Conservation (phyloP, 1,140 invertebrate genomes). For the Plodia interpunctella region DNA sequence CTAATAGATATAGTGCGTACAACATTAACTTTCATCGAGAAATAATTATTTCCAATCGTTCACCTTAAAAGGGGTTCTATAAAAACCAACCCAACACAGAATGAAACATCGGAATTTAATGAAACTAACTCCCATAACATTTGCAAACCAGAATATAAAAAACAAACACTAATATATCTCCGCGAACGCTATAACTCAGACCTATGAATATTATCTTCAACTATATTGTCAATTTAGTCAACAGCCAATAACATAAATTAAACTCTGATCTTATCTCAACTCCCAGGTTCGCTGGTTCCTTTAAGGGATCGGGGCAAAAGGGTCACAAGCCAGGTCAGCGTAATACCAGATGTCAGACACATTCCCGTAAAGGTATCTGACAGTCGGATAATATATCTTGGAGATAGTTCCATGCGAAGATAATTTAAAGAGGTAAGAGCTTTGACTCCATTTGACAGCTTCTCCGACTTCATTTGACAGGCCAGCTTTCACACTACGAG, state of each 20-base stretch:
- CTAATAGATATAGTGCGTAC: too few relatives aligned
- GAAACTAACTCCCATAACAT: too few relatives aligned
- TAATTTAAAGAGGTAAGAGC: neutral
- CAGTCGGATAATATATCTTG: neutral
- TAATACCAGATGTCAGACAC: conserved; percentile 6
- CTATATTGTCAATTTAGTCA: conserved; percentile 4
- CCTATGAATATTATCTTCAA: conserved; percentile 3
- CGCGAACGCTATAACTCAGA: neutral
- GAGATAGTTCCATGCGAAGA: conserved; percentile 2
- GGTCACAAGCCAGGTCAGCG: conserved; percentile 1
- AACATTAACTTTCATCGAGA: too few relatives aligned
- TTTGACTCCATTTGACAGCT: neutral
- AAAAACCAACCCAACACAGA: too few relatives aligned
- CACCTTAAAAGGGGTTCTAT: too few relatives aligned
- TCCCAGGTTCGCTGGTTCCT: neutral
- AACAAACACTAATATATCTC: neutral
- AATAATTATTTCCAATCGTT: too few relatives aligned
- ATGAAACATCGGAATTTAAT: too few relatives aligned
- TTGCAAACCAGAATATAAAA: too few relatives aligned
- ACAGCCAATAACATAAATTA: conserved; percentile 4
- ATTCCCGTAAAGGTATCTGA: conserved; percentile 5
- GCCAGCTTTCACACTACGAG: neutral
- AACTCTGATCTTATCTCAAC: conserved; percentile 3
- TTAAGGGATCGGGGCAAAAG: neutral
- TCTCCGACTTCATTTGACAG: neutral